phyloP scores from a whole-genome alignment of 2,797 vertebrate genomes.

The Lutjanus argentimaculatus region DNA sequence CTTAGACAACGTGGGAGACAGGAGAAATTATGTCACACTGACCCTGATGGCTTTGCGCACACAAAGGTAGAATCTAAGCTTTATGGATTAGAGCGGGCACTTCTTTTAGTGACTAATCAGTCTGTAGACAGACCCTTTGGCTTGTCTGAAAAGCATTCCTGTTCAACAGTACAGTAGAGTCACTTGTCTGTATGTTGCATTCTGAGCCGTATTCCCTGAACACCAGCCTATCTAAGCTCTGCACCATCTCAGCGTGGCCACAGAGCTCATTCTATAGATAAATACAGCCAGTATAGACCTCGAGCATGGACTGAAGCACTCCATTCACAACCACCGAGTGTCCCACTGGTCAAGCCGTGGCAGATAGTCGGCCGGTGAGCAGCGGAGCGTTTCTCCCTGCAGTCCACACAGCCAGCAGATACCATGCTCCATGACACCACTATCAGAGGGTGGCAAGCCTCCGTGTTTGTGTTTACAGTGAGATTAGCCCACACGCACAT shows the following conservation, averaged over 20 bases:
- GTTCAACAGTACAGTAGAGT: slow-evolving; percentile 11
- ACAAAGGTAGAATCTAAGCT: not conserved
- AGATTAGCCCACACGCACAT: slow-evolving; percentile 66
- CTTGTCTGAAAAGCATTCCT: not conserved
- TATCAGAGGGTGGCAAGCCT: slow-evolving; percentile 58
- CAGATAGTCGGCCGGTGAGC: slow-evolving; percentile 51
- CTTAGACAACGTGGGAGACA: not conserved
- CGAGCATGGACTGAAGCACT: slow-evolving; percentile 26
- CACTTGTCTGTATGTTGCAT: slow-evolving; percentile 2
- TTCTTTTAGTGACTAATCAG: slow-evolving; percentile 28
- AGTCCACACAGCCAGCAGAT: slow-evolving; percentile 53
- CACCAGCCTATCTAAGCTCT: slow-evolving; percentile 10
- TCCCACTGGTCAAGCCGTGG: slow-evolving; percentile 44
- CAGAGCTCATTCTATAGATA: slow-evolving; percentile 35
- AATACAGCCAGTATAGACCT: slow-evolving; percentile 19
- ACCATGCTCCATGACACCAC: slow-evolving; percentile 59
- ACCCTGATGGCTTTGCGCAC: slow-evolving; percentile 1
- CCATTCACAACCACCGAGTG: slow-evolving; percentile 31
- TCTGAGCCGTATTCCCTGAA: not conserved
- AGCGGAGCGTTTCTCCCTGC: slow-evolving; percentile 50
- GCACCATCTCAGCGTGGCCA: slow-evolving; percentile 7
- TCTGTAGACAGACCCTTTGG: not conserved
- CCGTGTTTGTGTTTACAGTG: slow-evolving; percentile 69
- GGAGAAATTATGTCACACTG: not conserved
- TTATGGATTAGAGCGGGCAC: not conserved